Evolutionary conservation across 2,888 invertebrate genomes (phyloP).

Genomic region (Cantharis nigra): DNA sequence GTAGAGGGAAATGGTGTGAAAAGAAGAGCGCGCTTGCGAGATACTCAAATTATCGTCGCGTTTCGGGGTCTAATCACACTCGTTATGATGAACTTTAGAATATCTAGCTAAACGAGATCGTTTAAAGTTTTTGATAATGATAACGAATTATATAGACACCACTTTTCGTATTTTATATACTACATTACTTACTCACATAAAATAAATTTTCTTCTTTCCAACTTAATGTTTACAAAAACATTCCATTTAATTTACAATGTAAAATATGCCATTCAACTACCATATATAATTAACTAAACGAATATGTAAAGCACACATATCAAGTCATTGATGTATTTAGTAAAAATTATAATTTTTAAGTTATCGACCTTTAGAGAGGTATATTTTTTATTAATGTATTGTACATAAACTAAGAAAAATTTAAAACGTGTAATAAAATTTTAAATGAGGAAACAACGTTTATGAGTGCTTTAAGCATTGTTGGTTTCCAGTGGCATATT

Average conservation of each 20-base stretch:
- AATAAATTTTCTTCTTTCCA: background rate
- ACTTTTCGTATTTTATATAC: background rate
- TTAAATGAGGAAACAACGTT: background rate
- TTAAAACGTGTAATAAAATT: background rate
- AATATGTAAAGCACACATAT: too few species aligned
- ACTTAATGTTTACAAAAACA: background rate
- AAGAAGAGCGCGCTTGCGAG: slow-evolving; percentile 48
- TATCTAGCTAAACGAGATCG: slow-evolving; percentile 46
- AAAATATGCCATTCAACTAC: too few species aligned
- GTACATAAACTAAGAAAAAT: background rate
- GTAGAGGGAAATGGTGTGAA: slow-evolving; percentile 54
- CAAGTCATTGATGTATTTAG: too few species aligned
- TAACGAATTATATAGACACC: slow-evolving; percentile 35
- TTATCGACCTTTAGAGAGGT: background rate
- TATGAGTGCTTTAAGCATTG: background rate
- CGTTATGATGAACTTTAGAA: slow-evolving; percentile 49
- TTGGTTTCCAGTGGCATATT: background rate
- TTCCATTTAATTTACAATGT: background rate
- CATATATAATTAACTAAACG: too few species aligned
- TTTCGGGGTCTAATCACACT: slow-evolving; percentile 42
- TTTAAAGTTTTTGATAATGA: slow-evolving; percentile 45
- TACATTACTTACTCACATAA: background rate
- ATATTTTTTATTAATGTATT: background rate
- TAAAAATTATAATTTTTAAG: background rate
- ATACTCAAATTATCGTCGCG: slow-evolving; percentile 49